Evolutionary conservation across 2,113 vertebrate species (phyloP).

Genomic region (Pseudopipra pipra): DNA sequence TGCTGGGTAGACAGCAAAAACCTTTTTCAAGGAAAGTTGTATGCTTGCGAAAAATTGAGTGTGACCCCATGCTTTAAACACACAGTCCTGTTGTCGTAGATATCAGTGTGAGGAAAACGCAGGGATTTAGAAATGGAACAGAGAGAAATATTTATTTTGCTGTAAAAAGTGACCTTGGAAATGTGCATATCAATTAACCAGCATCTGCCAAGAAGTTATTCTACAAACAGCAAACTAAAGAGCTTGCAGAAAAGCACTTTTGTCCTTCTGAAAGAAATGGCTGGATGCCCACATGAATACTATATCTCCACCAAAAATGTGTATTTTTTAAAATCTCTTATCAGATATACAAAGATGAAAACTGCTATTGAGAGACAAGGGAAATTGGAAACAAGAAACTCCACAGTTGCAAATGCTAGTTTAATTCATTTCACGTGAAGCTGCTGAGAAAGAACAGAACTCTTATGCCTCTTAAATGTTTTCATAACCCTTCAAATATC

Average conservation of each 20-base stretch:
- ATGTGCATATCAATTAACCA: constrained; percentile 58
- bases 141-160: constrained; percentile 7
- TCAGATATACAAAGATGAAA: constrained; percentile 48
- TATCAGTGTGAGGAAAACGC: background rate
- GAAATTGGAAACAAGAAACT: background rate
- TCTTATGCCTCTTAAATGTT: background rate
- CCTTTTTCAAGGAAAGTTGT: background rate
- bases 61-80: background rate
- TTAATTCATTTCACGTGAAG: background rate
- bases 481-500: background rate
- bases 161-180: constrained; percentile 62
- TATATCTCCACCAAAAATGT: constrained; percentile 50
- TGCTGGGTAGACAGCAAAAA: background rate
- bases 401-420: background rate
- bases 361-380: background rate
- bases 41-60: background rate
- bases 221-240: constrained; percentile 50
- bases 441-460: background rate
- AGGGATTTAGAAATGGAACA: constrained; percentile 6
- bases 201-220: constrained; percentile 59
- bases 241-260: constrained; percentile 1
- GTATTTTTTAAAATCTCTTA: background rate
- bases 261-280: constrained; percentile 48
- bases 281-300: constrained; percentile 26
- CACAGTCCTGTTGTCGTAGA: background rate